These are phyloP conservation scores for Drosophila busckii DNA, from an alignment of 1,140 invertebrate genomes.

Conservation along the genomic window DNA sequence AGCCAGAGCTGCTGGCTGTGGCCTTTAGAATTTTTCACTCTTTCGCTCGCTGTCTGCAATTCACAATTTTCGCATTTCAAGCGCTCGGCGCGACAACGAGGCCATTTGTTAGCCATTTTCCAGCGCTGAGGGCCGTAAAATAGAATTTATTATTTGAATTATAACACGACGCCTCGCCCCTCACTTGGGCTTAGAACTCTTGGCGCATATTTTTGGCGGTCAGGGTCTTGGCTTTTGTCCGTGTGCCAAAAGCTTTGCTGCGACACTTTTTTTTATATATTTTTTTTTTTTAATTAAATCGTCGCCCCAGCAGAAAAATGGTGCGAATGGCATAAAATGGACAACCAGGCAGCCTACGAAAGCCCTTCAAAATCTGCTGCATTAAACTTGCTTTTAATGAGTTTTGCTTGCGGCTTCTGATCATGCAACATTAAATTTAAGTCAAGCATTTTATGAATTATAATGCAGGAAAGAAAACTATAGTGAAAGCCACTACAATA, in stretches of 20 bases:
- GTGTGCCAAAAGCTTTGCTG: slow-evolving; percentile 18
- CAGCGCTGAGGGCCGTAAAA: slow-evolving; percentile 42
- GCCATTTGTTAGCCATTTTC: slow-evolving; percentile 45
- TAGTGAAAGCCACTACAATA: too few species aligned
- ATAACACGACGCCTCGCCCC: slow-evolving; percentile 19
- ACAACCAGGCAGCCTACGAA: too few species aligned
- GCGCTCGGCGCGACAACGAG: slow-evolving; percentile 23
- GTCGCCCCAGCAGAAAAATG: slow-evolving; percentile 1
- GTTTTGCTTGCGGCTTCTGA: too few species aligned
- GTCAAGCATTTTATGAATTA: too few species aligned
- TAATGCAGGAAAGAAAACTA: too few species aligned
- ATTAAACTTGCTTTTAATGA: too few species aligned
- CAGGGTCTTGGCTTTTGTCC: slow-evolving; percentile 13
- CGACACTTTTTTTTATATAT: too few species aligned
- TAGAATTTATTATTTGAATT: slow-evolving; percentile 68
- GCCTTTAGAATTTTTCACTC: slow-evolving; percentile 23
- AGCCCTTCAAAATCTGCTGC: too few species aligned
- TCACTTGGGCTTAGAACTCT: slow-evolving; percentile 16
- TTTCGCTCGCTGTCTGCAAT: slow-evolving; percentile 24
- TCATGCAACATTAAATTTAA: too few species aligned
- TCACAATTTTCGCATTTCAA: slow-evolving; percentile 17
- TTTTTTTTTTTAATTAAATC: slow-evolving; percentile 62
- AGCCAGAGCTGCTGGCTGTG: neutral
- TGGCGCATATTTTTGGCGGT: slow-evolving; percentile 29
- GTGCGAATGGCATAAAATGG: neutral